Evolutionary conservation across 2,888 invertebrate genomes (phyloP).

Genomic region (Drosophila lutescens): DNA sequence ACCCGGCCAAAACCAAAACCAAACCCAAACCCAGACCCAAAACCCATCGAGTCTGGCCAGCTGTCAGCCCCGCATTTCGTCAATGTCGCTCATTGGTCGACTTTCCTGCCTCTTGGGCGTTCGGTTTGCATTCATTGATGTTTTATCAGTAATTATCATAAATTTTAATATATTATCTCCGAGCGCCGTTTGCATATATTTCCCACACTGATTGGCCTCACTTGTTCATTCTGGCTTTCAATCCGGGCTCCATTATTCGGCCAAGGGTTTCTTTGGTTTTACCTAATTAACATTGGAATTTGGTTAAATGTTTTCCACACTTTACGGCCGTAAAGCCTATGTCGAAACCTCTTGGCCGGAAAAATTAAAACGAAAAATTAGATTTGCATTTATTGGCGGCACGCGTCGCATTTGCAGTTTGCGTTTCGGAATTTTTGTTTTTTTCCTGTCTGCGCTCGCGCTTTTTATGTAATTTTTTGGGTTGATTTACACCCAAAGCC

Average conservation of each 20-base stretch:
- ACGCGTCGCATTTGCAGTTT: slow-evolving; percentile 36
- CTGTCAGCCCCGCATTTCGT: slow-evolving; percentile 65
- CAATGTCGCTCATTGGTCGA: slow-evolving; percentile 57
- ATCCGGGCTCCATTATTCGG: slow-evolving; percentile 17
- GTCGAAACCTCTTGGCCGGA: slow-evolving; percentile 13
- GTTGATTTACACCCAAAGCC: slow-evolving; percentile 31
- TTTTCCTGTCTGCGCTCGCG: slow-evolving; percentile 24
- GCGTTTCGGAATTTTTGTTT: slow-evolving; percentile 24
- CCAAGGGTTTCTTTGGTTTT: slow-evolving; percentile 34
- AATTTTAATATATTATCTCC: slow-evolving; percentile 30
- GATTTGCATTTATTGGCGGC: slow-evolving; percentile 53
- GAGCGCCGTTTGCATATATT: slow-evolving; percentile 11
- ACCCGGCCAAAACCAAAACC: slow-evolving; percentile 25
- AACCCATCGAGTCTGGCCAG: slow-evolving; percentile 14
- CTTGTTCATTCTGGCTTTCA: slow-evolving; percentile 40
- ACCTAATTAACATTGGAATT: slow-evolving; percentile 57
- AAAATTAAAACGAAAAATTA: slow-evolving; percentile 14
- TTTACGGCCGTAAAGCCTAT: slow-evolving; percentile 19
- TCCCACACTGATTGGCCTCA: slow-evolving; percentile 44
- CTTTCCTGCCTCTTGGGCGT: slow-evolving; percentile 12
- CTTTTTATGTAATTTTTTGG: slow-evolving; percentile 46
- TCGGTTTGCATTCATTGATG: slow-evolving; percentile 27
- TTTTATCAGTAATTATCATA: slow-evolving; percentile 51
- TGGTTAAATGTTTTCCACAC: slow-evolving; percentile 47
- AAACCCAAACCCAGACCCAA: no score